Base-by-base conservation (phyloP, 2,888 invertebrate species). In the Cantharis rustica region DNA sequence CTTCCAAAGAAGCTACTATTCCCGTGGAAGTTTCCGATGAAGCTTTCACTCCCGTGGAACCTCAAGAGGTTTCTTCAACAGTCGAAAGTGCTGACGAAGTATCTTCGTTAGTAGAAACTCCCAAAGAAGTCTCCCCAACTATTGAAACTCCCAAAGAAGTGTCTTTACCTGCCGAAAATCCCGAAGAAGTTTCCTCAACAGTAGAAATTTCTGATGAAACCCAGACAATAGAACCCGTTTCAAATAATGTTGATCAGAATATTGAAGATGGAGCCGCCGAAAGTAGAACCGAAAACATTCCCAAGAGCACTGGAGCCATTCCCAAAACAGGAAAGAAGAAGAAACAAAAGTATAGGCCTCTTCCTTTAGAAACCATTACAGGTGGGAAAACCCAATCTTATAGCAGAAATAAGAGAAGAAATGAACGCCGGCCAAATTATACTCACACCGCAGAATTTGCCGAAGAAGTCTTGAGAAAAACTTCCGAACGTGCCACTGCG, bases 401-500 rank as follows among this genome's bases (percentile, higher is more conserved):
- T n/a, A 47, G n/a, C n/a, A 47, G n/a, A n/a, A 47, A 47, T 47
- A 47, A 47, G n/a, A 47, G 47, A 47, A 47, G 47, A n/a, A 47
- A 47, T 7, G 47, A 47, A 47, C 88, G 88, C 76, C 71, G 66
- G 9, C 31, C 66, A 27, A 70, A 61, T 26, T 69, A 68, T 15
- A 15, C 66, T 47, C 47, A 47, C n/a, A 7, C 47, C 5, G 47
- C n/a, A n/a, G n/a, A 13, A n/a, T 47, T 47, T 26, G 77, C 78
- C 9, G 72, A 78, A 47, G 82, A 83, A 20, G 72, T 79, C 23
- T 77, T 80, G 27, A 80, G 80, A 72, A 82, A 80, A 72, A 89
- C 85, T 86, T 82, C 86, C 80, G 84, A 87, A 84, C 77, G 94
- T 84, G 94, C 94, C 88, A 94, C 94, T 20, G 94, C 94, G 17